Percentiles rank a stretch among this genome's conserved stretches.
phyloP scores from a whole-genome alignment of 2,888 invertebrate species.

The Ceratothoa steindachneri region DNA sequence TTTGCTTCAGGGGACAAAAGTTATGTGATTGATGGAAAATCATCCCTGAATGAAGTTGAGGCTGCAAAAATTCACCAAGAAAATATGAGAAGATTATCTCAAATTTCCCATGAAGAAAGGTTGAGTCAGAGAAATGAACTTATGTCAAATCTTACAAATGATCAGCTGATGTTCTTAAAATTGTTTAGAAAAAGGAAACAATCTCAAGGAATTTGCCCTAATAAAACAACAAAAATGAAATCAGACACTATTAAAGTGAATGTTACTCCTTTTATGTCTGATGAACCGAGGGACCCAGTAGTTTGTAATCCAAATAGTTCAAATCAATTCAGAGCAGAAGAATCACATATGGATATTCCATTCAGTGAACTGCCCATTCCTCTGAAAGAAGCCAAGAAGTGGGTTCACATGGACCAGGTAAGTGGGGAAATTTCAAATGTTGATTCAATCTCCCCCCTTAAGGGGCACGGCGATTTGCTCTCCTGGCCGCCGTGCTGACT shows the following conservation, averaged over 20 bases:
- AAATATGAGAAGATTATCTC: slow-evolving; percentile 64
- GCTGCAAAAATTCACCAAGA: slow-evolving; percentile 65
- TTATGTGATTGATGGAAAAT: slow-evolving; percentile 16
- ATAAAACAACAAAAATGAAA: not conserved
- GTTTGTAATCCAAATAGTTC: no score
- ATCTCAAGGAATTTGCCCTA: not conserved
- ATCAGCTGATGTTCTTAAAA: slow-evolving; percentile 64
- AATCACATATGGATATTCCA: not conserved
- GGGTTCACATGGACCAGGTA: slow-evolving; percentile 79
- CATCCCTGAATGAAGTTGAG: not conserved
- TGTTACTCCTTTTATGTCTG: no score
- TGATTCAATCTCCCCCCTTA: no score
- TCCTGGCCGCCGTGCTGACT: no score
- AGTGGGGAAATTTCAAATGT: no score
- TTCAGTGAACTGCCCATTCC: slow-evolving; percentile 52
- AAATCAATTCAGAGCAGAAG: no score
- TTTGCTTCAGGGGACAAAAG: slow-evolving; percentile 19
- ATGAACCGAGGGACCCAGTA: no score
- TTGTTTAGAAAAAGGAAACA: slow-evolving; percentile 47
- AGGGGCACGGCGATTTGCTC: no score
- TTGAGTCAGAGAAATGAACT: slow-evolving; percentile 68
- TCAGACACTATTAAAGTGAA: no score
- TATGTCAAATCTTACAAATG: slow-evolving; percentile 63
- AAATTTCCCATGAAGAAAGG: slow-evolving; percentile 72
- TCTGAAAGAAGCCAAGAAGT: slow-evolving; percentile 62